A percentile compares a stretch with the other conserved stretches of the same genome.
Evolutionary conservation across 2,888 invertebrate genomes (phyloP).

Genomic region (Acanthosepion esculentum): DNA sequence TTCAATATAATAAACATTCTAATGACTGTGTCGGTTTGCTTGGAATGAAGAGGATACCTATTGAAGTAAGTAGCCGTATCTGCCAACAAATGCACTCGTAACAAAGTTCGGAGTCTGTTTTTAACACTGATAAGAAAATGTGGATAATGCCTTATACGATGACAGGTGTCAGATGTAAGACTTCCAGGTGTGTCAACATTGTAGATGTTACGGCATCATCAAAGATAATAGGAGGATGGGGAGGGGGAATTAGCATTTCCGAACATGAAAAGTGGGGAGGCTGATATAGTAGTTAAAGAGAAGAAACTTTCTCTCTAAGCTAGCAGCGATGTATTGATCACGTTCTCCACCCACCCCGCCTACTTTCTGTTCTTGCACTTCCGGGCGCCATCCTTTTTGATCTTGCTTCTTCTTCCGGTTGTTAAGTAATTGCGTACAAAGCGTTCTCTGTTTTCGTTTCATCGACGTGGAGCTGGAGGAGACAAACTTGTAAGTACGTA

Average conservation of each 20-base stretch:
- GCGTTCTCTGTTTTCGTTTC: neutral
- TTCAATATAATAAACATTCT: no score
- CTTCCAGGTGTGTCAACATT: neutral
- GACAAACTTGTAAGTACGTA: neutral
- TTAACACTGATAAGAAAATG: neutral
- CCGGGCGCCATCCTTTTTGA: neutral
- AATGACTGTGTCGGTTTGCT: no score
- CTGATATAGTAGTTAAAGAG: neutral
- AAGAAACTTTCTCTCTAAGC: no score
- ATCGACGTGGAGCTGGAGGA: neutral
- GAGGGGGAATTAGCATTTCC: neutral
- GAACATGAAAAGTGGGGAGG: neutral
- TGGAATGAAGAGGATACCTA: no score
- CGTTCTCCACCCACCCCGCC: neutral
- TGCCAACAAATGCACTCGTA: neutral
- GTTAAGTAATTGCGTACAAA: neutral
- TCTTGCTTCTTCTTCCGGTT: neutral
- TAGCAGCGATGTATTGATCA: neutral
- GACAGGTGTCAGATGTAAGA: neutral
- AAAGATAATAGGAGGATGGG: neutral
- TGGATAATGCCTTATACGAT: neutral
- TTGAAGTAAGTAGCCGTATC: neutral
- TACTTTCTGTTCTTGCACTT: neutral
- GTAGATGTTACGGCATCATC: neutral
- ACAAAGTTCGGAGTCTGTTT: neutral